Conservation (phyloP, 2,113 vertebrate species). For the sheep (Ovis aries) region DNA sequence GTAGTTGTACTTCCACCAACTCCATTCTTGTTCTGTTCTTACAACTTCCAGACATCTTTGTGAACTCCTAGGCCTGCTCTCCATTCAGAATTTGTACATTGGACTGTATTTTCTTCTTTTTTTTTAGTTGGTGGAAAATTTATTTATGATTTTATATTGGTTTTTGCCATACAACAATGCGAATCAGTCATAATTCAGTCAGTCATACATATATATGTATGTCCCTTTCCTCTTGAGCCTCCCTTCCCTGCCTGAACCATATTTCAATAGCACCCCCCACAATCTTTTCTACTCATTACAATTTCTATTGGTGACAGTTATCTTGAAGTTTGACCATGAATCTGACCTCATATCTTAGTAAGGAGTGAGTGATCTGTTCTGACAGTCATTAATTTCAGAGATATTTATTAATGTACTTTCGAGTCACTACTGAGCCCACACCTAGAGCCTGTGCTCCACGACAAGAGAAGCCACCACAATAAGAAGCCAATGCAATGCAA, state of each 20-base stretch:
- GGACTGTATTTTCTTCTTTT: background rate
- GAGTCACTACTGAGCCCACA: background rate
- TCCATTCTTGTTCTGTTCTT: background rate
- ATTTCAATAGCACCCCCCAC: background rate
- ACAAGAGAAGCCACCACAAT: background rate
- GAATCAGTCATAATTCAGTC: background rate
- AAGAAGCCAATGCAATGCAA: background rate
- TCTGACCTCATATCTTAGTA: background rate
- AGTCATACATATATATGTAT: background rate
- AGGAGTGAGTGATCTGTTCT: background rate
- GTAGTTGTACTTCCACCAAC: background rate
- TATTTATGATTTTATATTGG: background rate
- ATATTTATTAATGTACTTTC: background rate
- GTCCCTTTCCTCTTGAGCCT: background rate
- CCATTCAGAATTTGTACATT: background rate
- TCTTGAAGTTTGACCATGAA: background rate
- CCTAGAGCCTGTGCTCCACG: background rate
- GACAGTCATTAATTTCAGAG: background rate
- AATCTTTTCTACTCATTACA: background rate
- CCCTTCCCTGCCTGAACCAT: background rate
- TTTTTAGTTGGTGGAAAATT: background rate
- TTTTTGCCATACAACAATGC: background rate
- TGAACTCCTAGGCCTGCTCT: background rate
- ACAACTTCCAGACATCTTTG: background rate
- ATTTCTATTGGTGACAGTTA: background rate